Conservation (phyloP, 1,140 invertebrate species). For the Anadara kagoshimensis region DNA sequence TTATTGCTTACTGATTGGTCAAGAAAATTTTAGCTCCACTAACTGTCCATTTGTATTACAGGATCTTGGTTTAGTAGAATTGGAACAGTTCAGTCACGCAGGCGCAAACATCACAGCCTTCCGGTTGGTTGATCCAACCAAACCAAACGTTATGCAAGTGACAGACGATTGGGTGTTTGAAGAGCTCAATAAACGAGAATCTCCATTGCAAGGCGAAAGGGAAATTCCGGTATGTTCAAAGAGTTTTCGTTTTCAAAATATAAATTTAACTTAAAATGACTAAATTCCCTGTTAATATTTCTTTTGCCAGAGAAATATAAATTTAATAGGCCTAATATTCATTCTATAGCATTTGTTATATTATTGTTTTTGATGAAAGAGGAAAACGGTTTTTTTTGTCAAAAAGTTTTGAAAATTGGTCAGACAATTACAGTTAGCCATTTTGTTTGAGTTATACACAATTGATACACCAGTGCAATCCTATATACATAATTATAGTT, state of each 20-base stretch:
- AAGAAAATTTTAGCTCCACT: no score
- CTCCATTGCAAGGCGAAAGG: constrained; percentile 51
- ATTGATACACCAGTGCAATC: no score
- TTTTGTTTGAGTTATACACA: no score
- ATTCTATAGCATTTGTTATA: no score
- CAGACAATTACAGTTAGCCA: no score
- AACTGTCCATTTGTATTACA: constrained; percentile 32
- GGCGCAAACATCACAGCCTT: constrained; percentile 71
- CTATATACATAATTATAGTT: no score
- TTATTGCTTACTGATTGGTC: no score
- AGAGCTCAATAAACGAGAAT: constrained; percentile 42
- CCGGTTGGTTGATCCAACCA: constrained; percentile 64
- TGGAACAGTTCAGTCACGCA: constrained; percentile 68
- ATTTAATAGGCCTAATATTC: no score
- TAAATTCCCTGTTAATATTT: not conserved
- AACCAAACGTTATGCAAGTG: constrained; percentile 51
- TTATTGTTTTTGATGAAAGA: no score
- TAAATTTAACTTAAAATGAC: not conserved
- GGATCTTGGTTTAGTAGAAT: constrained; percentile 69
- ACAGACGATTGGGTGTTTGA: constrained; percentile 58
- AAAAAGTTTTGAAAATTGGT: no score
- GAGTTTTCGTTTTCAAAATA: not conserved
- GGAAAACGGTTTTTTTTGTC: no score
- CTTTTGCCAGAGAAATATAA: no score
- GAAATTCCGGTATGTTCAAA: constrained; percentile 55